Percentiles rank a stretch among this genome's conserved stretches.
These are phyloP conservation scores for Tenrec ecaudatus DNA, from an alignment of 2,113 vertebrate species.

Conservation along the genomic window DNA sequence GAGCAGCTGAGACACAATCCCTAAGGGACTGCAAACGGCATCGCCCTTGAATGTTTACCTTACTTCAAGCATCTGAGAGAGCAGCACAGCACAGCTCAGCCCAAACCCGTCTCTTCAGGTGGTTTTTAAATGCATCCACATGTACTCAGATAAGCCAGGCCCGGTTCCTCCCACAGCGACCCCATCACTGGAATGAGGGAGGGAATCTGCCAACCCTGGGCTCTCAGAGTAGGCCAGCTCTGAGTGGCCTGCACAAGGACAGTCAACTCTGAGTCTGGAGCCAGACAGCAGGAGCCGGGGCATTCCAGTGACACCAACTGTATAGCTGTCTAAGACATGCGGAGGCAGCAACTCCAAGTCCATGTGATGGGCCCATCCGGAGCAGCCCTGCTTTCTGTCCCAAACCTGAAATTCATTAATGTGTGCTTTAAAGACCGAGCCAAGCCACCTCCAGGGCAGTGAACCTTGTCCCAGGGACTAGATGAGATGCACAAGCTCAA, in stretches of 20 bases:
- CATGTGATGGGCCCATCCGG: background rate
- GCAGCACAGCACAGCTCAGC: background rate
- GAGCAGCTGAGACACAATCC: background rate
- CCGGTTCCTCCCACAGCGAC: background rate
- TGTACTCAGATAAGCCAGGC: background rate
- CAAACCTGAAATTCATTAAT: constrained; percentile 72
- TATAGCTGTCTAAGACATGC: constrained; percentile 37
- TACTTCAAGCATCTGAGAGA: constrained; percentile 35
- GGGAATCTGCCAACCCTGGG: background rate
- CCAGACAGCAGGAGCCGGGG: background rate
- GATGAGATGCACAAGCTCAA: constrained; percentile 60
- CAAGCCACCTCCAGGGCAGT: constrained; percentile 67
- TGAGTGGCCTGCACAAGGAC: background rate
- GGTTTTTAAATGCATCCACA: background rate
- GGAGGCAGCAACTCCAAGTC: constrained; percentile 50
- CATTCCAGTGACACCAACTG: background rate
- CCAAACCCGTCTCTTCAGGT: background rate
- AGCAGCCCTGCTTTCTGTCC: constrained; percentile 35
- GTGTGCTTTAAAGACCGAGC: constrained; percentile 62
- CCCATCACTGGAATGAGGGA: background rate
- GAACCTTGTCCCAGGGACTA: constrained; percentile 63
- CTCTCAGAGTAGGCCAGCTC: constrained; percentile 19
- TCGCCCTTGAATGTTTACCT: constrained; percentile 24
- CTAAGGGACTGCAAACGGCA: background rate
- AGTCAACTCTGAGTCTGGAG: background rate